Evolutionary conservation across 2,113 vertebrate species (phyloP), one percentile per base, ranked within the genome.

Genomic region (Tachuris rubrigastra): DNA sequence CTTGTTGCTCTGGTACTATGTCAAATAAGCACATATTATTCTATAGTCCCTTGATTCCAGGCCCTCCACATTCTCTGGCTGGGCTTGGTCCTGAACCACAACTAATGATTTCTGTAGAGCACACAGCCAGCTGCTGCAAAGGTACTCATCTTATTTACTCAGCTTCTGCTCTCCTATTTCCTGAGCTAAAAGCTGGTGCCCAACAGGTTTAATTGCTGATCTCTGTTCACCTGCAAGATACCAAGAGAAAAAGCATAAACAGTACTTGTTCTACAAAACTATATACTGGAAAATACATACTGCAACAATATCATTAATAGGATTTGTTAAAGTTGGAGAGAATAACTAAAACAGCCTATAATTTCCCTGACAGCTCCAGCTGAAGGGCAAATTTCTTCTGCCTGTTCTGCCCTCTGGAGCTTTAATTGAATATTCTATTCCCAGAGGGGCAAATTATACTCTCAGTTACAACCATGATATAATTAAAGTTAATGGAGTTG

Each of bases 401-500:
- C 28, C 37, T 93, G 10, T 65, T 86, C 65, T 86, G 63, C 31
- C 8, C 68, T 56, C 21, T 94, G 83, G 72, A 94, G 69, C 41
- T 92, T 95, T 96, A 90, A 94, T 78, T 81, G 83, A 37, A 50
- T 41, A 78, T 56, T 88, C 75, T 60, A 2, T 56, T 84, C 83
- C 79, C 88, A 74, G 41, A 63, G 22, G 68, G 6, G 39, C 30
- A 93, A 91, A 95, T 96, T 93, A 97, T 53, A 49, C 47, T 90
- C 88, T 96, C 79, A 53, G 76, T 94, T 93, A 94, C 79, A 75
- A 83, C 41, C 53, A 56, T 4, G 83, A 49, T 67, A 94, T 84
- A 96, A 96, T 92, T 94, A 94, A 88, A 96, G 72, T 86, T 92
- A 95, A 93, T 92, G 52, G 85, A 86, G 68, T 90, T 93, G 18